Conservation (phyloP, 2,113 vertebrate species). For the Fregata magnificens region DNA sequence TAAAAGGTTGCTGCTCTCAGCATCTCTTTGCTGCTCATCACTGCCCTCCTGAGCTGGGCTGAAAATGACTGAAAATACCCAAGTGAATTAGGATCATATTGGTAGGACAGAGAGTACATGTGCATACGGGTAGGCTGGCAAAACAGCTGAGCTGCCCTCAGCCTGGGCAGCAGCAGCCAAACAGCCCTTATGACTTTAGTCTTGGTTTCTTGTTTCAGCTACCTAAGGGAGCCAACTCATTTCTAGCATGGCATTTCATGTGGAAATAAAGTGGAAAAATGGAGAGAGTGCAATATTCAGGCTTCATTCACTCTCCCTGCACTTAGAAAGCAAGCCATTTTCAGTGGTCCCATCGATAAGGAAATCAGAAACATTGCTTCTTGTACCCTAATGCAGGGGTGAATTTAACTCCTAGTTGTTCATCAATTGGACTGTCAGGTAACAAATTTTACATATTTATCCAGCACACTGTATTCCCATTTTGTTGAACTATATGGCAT, state of each 20-base stretch:
- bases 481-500: background rate
- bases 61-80: background rate
- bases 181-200: background rate
- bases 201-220: background rate
- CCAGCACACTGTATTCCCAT: background rate
- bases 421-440: background rate
- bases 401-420: background rate
- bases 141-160: background rate
- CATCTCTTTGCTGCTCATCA: background rate
- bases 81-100: background rate
- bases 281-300: background rate
- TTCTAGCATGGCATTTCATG: background rate
- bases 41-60: background rate
- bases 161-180: background rate
- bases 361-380: background rate
- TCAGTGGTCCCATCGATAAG: background rate
- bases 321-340: background rate
- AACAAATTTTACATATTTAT: background rate
- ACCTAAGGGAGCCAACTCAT: background rate
- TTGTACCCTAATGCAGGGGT: background rate
- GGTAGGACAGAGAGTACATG: background rate
- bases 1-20: background rate
- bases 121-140: background rate
- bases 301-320: background rate
- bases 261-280: background rate